Evolutionary conservation across 2,888 invertebrate species (phyloP).

Genomic region (Cryptosula pallasiana): DNA sequence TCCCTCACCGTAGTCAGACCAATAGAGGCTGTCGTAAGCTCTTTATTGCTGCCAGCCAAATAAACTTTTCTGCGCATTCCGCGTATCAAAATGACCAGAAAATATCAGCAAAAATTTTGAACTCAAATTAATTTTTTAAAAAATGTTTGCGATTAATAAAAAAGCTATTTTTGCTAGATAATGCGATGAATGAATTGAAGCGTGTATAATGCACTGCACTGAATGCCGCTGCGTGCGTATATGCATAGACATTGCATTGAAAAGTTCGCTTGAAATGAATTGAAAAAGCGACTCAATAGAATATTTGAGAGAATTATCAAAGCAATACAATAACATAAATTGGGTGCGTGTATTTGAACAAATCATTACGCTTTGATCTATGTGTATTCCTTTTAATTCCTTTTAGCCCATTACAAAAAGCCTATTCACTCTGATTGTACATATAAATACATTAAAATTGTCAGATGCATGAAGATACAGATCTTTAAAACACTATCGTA

Average conservation of each 20-base stretch:
- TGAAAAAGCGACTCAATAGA: conserved; percentile 2
- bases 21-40: neutral
- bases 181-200: neutral
- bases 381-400: neutral
- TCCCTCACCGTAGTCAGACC: neutral
- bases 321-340: neutral
- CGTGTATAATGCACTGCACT: conserved; percentile 2
- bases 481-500: no score
- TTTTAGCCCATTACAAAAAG: conserved; percentile 1
- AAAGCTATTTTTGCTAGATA: neutral
- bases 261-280: conserved; percentile 20
- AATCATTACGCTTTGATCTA: conserved; percentile 20
- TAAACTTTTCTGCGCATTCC: neutral
- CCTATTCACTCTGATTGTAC: neutral
- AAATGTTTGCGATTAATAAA: neutral
- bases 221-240: neutral
- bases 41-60: neutral
- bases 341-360: conserved; percentile 8
- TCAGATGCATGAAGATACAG: neutral
- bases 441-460: neutral
- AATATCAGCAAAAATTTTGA: neutral
- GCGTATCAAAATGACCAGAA: neutral
- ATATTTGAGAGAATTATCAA: conserved; percentile 1
- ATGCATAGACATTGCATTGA: neutral
- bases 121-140: neutral